Base-by-base conservation (phyloP, 2,888 invertebrate species). In the Catocala nupta region DNA sequence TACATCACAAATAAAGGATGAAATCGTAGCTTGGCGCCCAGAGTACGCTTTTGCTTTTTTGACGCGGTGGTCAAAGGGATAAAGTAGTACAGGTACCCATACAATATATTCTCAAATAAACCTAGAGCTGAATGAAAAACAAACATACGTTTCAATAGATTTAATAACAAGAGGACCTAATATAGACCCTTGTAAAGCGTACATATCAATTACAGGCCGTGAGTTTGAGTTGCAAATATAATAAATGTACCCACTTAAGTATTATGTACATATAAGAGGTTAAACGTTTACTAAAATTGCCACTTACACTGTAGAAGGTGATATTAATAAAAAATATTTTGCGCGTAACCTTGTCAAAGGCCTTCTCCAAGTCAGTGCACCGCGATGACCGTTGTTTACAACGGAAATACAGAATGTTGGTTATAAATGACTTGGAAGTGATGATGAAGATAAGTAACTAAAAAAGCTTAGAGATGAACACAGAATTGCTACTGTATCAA, bases 331-430 rank as follows among this genome's bases (percentile, higher is more conserved):
- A 51, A 42, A 25, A 39, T 45, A 52, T 42, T 25, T 47, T 52
- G 39, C 45, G 16, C 52, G 39, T 59, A 51, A 59, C 12, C 33
- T 59, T 47, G 52, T 59, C 39, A 10, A 47, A 59, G 45, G 47
- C 47, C 52, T 59, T 12, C 25, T 39, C 25, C 25, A 59, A 53
- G 59, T 52, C 59, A 47, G n/a, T 53, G 39, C 45, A 39, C 52
- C 25, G 45, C 39, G 45, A 45, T 47, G 47, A 42, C 47, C 52
- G 11, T 5, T 52, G 47, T 25, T 52, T 39, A 12, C 13, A 7
- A 1, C 8, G 16, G 9, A 39, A 39, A 39, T 9, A 2, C 6
- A 9, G 9, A 39, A 39, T 8, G 5, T 39, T 39, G 36, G 9
- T 39, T 7, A 36, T 44, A 45, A 58, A 7, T 45, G 6, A 3